These are phyloP conservation scores for Polylopha cassiicola DNA, from an alignment of 2,888 invertebrate species.

Conservation along the genomic window DNA sequence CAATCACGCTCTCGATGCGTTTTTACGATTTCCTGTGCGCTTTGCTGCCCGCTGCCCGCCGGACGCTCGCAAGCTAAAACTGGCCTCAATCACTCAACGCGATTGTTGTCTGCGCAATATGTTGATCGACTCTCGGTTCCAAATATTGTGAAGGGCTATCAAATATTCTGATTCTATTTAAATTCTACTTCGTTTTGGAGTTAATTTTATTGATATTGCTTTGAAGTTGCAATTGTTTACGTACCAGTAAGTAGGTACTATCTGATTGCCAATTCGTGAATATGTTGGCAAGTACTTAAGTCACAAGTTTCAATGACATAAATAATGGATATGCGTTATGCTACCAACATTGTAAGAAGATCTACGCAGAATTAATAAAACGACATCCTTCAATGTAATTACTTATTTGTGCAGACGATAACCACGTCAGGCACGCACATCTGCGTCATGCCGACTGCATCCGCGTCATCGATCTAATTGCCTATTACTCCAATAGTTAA, in stretches of 20 bases:
- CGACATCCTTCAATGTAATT: slow-evolving; percentile 25
- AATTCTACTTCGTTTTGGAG: too few species aligned
- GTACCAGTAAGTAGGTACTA: too few species aligned
- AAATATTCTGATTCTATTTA: too few species aligned
- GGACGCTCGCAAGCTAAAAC: slow-evolving; percentile 35
- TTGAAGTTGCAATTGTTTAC: too few species aligned
- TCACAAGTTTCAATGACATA: too few species aligned
- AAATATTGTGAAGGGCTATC: too few species aligned
- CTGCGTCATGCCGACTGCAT: slow-evolving; percentile 43
- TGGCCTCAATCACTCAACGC: slow-evolving; percentile 38
- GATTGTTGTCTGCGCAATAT: slow-evolving; percentile 24
- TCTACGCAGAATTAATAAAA: too few species aligned
- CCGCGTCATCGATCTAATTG: slow-evolving; percentile 54
- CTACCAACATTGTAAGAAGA: too few species aligned
- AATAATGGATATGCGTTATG: too few species aligned
- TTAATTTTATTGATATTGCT: slow-evolving; percentile 16
- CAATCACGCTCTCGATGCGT: slow-evolving; percentile 61
- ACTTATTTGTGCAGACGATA: slow-evolving; percentile 31
- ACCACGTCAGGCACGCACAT: slow-evolving; percentile 35
- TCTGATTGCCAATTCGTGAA: too few species aligned
- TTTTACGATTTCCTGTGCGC: slow-evolving; percentile 72
- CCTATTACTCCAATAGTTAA: slow-evolving; percentile 40
- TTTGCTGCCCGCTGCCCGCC: slow-evolving; percentile 28
- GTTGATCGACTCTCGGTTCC: background rate
- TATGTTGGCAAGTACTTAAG: too few species aligned